Evolutionary conservation across 1,140 invertebrate genomes (phyloP).

Genomic region (Drosophila quadrilineata): DNA sequence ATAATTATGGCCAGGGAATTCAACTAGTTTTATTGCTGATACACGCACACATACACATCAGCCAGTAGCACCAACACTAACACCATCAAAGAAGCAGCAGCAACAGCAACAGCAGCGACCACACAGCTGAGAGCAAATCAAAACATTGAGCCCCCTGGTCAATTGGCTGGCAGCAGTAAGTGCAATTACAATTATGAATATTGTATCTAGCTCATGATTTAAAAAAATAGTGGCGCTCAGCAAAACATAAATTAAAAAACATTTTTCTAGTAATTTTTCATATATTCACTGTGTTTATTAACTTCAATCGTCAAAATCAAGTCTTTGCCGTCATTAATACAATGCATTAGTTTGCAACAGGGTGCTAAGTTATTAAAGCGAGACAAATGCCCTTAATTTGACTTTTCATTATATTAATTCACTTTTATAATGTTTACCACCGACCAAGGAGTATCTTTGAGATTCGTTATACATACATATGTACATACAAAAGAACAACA

Average conservation of each 20-base stretch:
- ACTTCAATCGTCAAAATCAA: neutral
- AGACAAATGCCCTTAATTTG: slow-evolving; percentile 68
- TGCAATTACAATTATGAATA: too few species aligned
- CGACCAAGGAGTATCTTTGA: slow-evolving; percentile 44
- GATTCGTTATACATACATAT: slow-evolving; percentile 34
- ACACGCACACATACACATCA: too few species aligned
- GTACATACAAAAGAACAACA: neutral
- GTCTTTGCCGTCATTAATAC: neutral
- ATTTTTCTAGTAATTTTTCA: too few species aligned
- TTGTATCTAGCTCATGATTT: too few species aligned
- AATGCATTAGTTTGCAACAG: slow-evolving; percentile 37
- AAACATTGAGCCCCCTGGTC: slow-evolving; percentile 33
- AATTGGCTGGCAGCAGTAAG: slow-evolving; percentile 28
- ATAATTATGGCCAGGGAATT: slow-evolving; percentile 38
- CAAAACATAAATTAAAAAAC: too few species aligned
- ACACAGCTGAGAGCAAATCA: slow-evolving; percentile 6
- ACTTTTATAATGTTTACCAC: slow-evolving; percentile 57
- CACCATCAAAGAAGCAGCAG: neutral
- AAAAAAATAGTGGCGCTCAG: too few species aligned
- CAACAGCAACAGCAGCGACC: neutral
- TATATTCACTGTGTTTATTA: too few species aligned
- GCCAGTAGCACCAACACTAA: neutral
- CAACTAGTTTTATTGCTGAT: slow-evolving; percentile 21
- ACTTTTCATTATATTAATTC: slow-evolving; percentile 64
- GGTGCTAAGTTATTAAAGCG: slow-evolving; percentile 30